phyloP scores from a whole-genome alignment of 2,888 invertebrate species.

The Pollenia angustigena region DNA sequence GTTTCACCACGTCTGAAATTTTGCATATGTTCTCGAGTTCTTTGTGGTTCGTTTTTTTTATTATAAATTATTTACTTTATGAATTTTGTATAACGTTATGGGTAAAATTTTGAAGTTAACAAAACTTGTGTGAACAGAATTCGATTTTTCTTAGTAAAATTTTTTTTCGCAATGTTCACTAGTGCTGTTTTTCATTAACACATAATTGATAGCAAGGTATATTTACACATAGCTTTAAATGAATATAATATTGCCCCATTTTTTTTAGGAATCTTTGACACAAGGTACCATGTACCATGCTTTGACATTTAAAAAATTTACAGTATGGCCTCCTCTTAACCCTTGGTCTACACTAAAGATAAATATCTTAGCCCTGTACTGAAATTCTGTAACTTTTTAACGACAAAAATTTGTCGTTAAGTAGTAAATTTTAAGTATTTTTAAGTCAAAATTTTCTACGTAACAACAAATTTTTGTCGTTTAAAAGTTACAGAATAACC shows the following conservation, averaged over 20 bases:
- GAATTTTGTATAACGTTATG: neutral
- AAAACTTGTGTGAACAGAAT: constrained; percentile 29
- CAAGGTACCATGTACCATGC: too few species aligned
- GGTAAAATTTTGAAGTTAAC: constrained; percentile 22
- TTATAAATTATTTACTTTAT: neutral
- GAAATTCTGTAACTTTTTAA: too few species aligned
- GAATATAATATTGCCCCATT: neutral
- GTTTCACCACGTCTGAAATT: constrained; percentile 64
- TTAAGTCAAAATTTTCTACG: too few species aligned
- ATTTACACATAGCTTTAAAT: too few species aligned
- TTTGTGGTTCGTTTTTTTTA: neutral
- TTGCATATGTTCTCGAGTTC: constrained; percentile 24
- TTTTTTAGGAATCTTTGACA: neutral
- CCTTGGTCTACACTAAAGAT: too few species aligned
- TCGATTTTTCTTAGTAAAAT: constrained; percentile 49
- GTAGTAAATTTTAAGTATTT: too few species aligned
- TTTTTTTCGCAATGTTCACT: constrained; percentile 48
- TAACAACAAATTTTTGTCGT: too few species aligned
- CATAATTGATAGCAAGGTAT: constrained; percentile 42
- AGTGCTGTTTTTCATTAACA: constrained; percentile 35
- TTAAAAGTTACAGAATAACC: too few species aligned
- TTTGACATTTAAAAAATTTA: neutral
- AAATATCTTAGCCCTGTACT: too few species aligned
- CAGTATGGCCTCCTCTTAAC: constrained; percentile 2
- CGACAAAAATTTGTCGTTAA: too few species aligned